A percentile compares a stretch with the other conserved stretches of the same genome.
phyloP scores from a whole-genome alignment of 2,888 invertebrate genomes.

The Perdita meconis region DNA sequence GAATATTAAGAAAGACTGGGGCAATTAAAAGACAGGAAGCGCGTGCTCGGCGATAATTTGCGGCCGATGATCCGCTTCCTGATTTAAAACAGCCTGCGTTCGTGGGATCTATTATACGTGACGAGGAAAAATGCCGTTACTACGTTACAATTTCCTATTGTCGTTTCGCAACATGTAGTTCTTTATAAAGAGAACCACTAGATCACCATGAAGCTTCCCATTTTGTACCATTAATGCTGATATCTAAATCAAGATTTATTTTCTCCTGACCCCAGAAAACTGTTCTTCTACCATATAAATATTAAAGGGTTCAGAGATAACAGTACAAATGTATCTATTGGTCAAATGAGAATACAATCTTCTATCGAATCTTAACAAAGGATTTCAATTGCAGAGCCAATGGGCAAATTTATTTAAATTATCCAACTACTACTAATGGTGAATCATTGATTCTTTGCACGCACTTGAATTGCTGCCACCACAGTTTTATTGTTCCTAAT shows the following conservation, averaged over 20 bases:
- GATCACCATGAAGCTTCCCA: background rate
- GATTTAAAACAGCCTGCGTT: conserved; percentile 2
- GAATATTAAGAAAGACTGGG: background rate
- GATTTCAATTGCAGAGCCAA: background rate
- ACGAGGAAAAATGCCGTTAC: conserved; percentile 12
- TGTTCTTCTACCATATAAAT: background rate
- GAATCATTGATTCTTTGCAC: background rate
- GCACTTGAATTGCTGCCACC: background rate
- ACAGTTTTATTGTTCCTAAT: conserved; percentile 1
- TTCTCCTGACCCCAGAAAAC: background rate
- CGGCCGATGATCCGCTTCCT: conserved; percentile 4
- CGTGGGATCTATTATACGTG: conserved; percentile 3
- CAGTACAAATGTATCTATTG: background rate
- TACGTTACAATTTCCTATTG: background rate
- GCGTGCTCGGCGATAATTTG: conserved; percentile 13
- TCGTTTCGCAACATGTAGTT: background rate
- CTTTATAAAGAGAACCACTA: background rate
- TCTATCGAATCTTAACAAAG: background rate
- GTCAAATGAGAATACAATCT: background rate
- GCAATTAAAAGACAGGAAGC: conserved; percentile 10
- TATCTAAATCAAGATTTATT: background rate
- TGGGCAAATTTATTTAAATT: background rate
- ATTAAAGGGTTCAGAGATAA: background rate
- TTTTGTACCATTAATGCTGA: background rate
- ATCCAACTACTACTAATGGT: no score